Evolutionary conservation across 2,888 invertebrate genomes (phyloP).

Genomic region (Ophonus ardosiacus): DNA sequence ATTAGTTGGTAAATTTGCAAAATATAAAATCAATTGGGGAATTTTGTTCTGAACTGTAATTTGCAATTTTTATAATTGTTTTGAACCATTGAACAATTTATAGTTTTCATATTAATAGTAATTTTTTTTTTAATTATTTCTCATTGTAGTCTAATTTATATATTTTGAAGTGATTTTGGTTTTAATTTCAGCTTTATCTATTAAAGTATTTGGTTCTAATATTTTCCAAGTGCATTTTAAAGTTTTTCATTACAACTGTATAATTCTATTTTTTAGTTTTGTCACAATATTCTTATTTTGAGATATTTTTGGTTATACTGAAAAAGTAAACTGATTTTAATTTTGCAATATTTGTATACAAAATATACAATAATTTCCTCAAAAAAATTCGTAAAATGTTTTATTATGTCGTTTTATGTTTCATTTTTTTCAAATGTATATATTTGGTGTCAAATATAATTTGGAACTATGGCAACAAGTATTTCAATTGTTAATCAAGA

Average conservation of each 20-base stretch:
- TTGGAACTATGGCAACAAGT: neutral
- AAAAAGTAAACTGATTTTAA: slow-evolving; percentile 28
- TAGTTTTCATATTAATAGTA: neutral
- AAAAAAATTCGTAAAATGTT: neutral
- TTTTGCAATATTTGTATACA: slow-evolving; percentile 3
- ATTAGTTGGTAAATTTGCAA: no score
- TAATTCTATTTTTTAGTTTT: no score
- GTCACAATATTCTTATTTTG: no score
- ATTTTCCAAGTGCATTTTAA: no score
- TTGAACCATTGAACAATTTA: neutral
- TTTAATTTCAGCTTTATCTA: no score
- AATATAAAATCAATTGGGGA: no score
- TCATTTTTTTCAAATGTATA: slow-evolving; percentile 10
- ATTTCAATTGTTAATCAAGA: neutral
- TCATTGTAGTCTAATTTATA: no score
- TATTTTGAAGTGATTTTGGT: no score
- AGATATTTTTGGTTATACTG: neutral
- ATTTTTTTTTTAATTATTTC: neutral
- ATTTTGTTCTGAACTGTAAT: no score
- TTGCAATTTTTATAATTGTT: neutral
- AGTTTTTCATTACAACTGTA: no score
- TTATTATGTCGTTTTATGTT: neutral
- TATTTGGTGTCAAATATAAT: slow-evolving; percentile 6
- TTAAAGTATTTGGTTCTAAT: no score
- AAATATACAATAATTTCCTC: slow-evolving; percentile 3